Evolutionary conservation across 2,888 invertebrate genomes (phyloP), one percentile per base, ranked within the genome.

Genomic region (Trachelus tabidus): DNA sequence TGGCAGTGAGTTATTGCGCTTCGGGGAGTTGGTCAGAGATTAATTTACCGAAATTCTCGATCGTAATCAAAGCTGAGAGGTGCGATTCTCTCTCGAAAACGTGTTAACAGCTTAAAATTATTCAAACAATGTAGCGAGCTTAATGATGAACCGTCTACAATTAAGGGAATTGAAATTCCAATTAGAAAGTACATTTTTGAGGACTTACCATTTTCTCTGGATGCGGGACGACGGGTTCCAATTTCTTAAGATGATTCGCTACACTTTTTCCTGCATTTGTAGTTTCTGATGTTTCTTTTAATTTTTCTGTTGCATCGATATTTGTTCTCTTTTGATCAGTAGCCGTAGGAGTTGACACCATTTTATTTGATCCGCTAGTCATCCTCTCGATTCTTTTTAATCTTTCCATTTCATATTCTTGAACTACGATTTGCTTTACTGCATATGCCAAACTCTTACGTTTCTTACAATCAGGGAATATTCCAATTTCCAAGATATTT

Each of bases 191-290:
- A 30, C 12, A 34, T 15, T 74, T 68, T 76, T 68, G 73, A 73
- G n/a, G 4, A 89, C 91, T 89, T 83, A 93, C 93, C 89, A 92
- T 92, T n/a, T 92, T 87, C 81, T 88, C 89, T 15, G 90, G 92
- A 83, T 80, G 81, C 1, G 91, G 77, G n/a, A 88, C 86, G 84
- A 92, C 96, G 0, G 95, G 94, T 84, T 94, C 92, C 76, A 96
- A 90, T 81, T 93, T 93, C 89, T 96, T 95, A 89, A 96, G 90
- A 90, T 96, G 96, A 91, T 96, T 96, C 4, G 81, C 79, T 35
- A 82, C 68, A 34, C 73, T 71, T 1, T 76, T 73, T 15, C 56
- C 15, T 9, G 33, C 4, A 35, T 80, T 40, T 2, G 33, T 12
- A 68, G 23, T 56, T 56, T 56, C 75, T 74, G 68, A 37, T 40